Evolutionary conservation across 35 echinoderm and acorn worm species (phyloP).

Genomic region (Apostichopus japonicus): DNA sequence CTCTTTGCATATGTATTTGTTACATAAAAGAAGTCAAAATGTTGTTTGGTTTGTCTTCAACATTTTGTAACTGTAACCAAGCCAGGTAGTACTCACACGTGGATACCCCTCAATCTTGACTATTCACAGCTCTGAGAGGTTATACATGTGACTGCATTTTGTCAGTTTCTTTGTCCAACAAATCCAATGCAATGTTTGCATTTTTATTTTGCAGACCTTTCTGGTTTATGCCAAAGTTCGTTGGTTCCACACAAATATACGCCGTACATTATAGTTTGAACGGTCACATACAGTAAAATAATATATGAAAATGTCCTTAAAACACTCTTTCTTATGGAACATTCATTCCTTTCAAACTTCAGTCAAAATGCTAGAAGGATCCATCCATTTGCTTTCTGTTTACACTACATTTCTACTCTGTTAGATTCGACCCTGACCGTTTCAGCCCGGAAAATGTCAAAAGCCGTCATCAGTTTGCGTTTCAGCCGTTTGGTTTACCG

Average conservation of each 20-base stretch:
- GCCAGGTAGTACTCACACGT: background rate
- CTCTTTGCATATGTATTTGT: background rate
- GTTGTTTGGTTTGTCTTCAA: background rate
- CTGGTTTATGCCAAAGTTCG: too few relatives aligned
- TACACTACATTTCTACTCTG: background rate
- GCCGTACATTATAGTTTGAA: too few relatives aligned
- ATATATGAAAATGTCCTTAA: too few relatives aligned
- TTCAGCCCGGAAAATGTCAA: constrained; percentile 55
- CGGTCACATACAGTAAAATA: too few relatives aligned
- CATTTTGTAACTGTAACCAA: background rate
- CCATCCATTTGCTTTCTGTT: background rate
- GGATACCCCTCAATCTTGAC: background rate
- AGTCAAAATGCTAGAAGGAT: background rate
- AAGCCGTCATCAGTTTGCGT: background rate
- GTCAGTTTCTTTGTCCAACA: too few relatives aligned
- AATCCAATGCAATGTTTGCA: too few relatives aligned
- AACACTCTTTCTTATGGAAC: background rate
- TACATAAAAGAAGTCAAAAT: too few relatives aligned
- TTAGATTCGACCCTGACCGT: constrained; percentile 73
- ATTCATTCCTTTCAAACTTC: background rate
- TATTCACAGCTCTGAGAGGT: background rate
- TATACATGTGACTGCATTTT: background rate
- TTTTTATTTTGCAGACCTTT: too few relatives aligned
- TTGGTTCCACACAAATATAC: too few relatives aligned
- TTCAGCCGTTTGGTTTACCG: constrained; percentile 60